Evolutionary conservation across 2,113 vertebrate species (phyloP), one percentile per base, ranked within the genome.

Genomic region (Vidua chalybeata): DNA sequence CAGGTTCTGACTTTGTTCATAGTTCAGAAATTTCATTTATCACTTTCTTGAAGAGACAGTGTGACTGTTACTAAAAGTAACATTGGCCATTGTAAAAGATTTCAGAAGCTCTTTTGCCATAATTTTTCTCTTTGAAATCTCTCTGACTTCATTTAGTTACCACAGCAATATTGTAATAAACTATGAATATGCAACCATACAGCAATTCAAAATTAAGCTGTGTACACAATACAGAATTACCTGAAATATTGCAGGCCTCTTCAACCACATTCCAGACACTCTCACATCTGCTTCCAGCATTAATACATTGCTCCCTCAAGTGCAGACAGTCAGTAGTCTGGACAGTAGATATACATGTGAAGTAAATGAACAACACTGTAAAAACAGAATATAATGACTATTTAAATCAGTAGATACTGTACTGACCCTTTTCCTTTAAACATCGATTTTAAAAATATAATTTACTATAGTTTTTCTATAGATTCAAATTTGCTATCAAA

Each of bases 221-320:
- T 37, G 10, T 49, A 45, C 28, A 75, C 46, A 37, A 30, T 14
- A 61, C 58, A 39, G 46, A 59, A 56, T 96, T 97, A 98, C 98
- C 98, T 98, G 98, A 96, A 90, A 96, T 61, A 74, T 81, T 92
- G 84, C 98, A 98, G 81, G 91, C 66, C 10, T 96, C 94, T 93
- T 98, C 97, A 76, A 97, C 30, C 26, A 85, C 14, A 46, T 82
- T 94, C 98, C 98, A 98, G 45, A 93, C 19, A 41, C 43, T 83
- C 39, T 93, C 58, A 89, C 98, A 98, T 59, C 91, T 92, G 4
- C 89, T 81, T 64, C 63, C 43, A 87, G 89, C 94, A 31, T 67
- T 75, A 69, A 94, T 54, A 64, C 98, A 98, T 43, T 88, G 96
- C 31, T 98, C 91, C 64, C 56, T 97, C 82, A 98, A 55, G 22